Conservation (phyloP, 2,888 invertebrate genomes). For the Pachliopta kotzebuea region DNA sequence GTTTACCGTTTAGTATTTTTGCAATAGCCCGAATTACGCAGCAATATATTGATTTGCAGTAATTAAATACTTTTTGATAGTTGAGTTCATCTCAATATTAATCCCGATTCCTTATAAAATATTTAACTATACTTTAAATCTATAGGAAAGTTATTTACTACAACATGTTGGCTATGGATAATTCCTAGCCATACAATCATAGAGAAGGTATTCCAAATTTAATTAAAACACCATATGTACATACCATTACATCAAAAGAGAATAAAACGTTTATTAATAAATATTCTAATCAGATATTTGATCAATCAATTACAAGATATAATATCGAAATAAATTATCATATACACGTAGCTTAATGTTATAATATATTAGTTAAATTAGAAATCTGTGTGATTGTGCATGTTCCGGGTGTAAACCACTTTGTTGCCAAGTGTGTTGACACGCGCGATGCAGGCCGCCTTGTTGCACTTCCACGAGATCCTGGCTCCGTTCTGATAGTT, state of each 20-base stretch:
- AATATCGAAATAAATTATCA: neutral
- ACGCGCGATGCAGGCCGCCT: conserved; percentile 49
- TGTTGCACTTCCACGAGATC: conserved; percentile 59
- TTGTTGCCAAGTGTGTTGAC: conserved; percentile 44
- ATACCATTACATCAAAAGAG: neutral
- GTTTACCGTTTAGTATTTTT: no score
- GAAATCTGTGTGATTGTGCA: conserved; percentile 42
- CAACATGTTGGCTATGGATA: neutral
- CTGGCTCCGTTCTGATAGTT: conserved; percentile 54
- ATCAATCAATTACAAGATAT: neutral
- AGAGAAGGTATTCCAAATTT: neutral
- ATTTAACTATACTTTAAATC: no score
- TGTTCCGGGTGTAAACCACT: conserved; percentile 44
- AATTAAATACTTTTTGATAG: no score
- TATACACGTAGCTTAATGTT: neutral
- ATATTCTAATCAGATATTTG: neutral
- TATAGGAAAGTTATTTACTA: neutral
- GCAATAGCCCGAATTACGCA: no score
- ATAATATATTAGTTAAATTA: neutral
- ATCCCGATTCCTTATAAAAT: no score
- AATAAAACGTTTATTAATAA: neutral
- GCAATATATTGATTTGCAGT: no score
- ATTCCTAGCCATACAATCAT: neutral
- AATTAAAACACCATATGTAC: conserved; percentile 1
- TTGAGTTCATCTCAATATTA: no score